Percentiles rank a stretch among this genome's conserved stretches.
Conservation (phyloP, 2,888 invertebrate species). For the Epinotia brunnichana region DNA sequence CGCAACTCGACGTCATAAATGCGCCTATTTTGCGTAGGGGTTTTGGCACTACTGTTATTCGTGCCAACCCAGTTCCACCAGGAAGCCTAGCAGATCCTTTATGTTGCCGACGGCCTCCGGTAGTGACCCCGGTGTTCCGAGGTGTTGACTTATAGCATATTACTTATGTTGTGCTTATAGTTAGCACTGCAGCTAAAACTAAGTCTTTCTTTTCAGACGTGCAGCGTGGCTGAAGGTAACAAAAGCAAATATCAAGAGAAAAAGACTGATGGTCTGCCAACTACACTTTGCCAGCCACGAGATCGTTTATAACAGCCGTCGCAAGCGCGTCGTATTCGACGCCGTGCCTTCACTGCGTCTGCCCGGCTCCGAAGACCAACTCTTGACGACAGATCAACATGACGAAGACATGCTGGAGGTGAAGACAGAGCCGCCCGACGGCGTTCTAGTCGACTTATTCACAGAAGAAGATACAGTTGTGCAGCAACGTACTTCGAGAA, state of each 20-base stretch:
- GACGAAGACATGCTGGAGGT: neutral
- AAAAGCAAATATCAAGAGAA: neutral
- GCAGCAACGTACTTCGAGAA: neutral
- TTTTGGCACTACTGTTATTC: no score
- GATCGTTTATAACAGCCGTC: neutral
- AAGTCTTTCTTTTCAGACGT: conserved; percentile 11
- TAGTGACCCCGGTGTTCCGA: no score
- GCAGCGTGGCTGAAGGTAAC: conserved; percentile 12
- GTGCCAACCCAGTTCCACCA: no score
- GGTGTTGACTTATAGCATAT: no score
- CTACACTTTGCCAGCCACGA: neutral
- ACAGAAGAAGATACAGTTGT: conserved; percentile 16
- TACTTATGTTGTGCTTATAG: no score
- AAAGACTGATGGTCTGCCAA: conserved; percentile 2
- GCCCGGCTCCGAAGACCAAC: neutral
- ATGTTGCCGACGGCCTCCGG: no score
- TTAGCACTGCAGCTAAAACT: no score
- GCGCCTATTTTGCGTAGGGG: no score
- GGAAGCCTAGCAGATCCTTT: no score
- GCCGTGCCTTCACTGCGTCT: conserved; percentile 15
- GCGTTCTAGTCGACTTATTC: conserved; percentile 2
- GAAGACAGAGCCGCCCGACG: conserved; percentile 1
- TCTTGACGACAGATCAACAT: no score
- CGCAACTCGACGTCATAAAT: no score
- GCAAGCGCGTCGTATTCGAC: conserved; percentile 2